Percentiles rank a stretch among this genome's conserved stretches.
Evolutionary conservation across 2,888 invertebrate genomes (phyloP).

Genomic region (Ischnus inquisitorius): DNA sequence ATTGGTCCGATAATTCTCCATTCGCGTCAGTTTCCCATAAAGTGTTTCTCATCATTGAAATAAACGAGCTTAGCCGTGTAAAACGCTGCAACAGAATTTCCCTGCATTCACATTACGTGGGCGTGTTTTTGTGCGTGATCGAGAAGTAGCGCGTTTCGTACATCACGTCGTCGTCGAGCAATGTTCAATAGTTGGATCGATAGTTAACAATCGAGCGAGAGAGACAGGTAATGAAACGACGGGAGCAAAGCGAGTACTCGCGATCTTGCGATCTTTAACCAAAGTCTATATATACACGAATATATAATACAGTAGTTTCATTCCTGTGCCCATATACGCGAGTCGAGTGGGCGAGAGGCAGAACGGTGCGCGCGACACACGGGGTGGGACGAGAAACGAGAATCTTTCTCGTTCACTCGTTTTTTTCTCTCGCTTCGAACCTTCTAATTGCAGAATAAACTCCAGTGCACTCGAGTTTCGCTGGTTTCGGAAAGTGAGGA

Average conservation of each 20-base stretch:
- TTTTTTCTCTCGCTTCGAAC: slow-evolving; percentile 40
- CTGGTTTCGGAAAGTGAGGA: slow-evolving; percentile 4
- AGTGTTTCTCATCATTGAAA: slow-evolving; percentile 4
- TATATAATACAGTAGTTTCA: slow-evolving; percentile 44
- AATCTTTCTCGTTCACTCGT: slow-evolving; percentile 34
- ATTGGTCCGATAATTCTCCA: slow-evolving; percentile 56
- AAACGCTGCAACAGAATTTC: slow-evolving; percentile 5
- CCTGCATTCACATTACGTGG: slow-evolving; percentile 35
- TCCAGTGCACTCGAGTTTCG: slow-evolving; percentile 12
- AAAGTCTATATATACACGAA: too few species aligned
- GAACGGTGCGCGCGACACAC: slow-evolving; percentile 46
- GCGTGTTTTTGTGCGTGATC: slow-evolving; percentile 41
- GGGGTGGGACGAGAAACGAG: slow-evolving; percentile 53
- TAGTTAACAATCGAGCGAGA: neutral
- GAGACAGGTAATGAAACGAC: slow-evolving; percentile 22
- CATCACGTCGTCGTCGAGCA: neutral
- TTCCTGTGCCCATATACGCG: slow-evolving; percentile 60
- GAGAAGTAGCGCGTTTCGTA: neutral
- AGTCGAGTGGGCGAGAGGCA: slow-evolving; percentile 65
- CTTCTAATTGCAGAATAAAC: slow-evolving; percentile 62
- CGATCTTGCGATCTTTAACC: neutral
- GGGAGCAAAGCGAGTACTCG: neutral
- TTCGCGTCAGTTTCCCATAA: neutral
- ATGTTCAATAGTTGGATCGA: slow-evolving; percentile 10
- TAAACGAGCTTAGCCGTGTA: neutral